phyloP scores from a whole-genome alignment of 2,797 vertebrate genomes.

The Lacerta agilis region DNA sequence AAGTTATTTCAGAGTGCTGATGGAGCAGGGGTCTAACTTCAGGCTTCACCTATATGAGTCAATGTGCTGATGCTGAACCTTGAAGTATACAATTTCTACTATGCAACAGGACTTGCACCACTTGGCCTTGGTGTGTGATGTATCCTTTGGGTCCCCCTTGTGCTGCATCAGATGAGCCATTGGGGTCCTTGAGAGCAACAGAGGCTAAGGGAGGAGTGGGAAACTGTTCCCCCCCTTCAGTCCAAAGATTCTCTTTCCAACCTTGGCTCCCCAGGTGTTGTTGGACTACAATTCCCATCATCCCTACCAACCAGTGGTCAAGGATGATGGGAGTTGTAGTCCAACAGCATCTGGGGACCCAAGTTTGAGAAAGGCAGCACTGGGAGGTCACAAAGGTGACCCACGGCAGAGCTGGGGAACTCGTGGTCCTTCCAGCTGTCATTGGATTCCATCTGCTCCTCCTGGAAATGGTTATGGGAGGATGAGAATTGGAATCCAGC shows the following conservation, averaged over 20 bases:
- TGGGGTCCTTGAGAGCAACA: neutral
- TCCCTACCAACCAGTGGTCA: too few relatives aligned
- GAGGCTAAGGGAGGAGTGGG: neutral
- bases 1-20: constrained; percentile 11
- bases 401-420: neutral
- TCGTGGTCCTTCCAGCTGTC: too few relatives aligned
- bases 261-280: too few relatives aligned
- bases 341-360: too few relatives aligned
- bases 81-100: neutral
- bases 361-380: too few relatives aligned
- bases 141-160: neutral
- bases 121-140: too few relatives aligned
- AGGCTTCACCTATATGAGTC: neutral
- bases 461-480: too few relatives aligned
- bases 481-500: too few relatives aligned
- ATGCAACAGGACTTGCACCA: neutral
- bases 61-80: neutral
- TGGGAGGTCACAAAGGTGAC: neutral
- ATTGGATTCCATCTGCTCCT: too few relatives aligned
- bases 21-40: constrained; percentile 5
- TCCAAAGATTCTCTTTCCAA: too few relatives aligned
- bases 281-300: too few relatives aligned
- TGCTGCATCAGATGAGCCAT: neutral
- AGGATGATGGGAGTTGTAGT: too few relatives aligned
- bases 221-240: neutral